These are phyloP conservation scores for Vulpes lagopus DNA, from an alignment of 2,113 vertebrate species.

Conservation along the genomic window DNA sequence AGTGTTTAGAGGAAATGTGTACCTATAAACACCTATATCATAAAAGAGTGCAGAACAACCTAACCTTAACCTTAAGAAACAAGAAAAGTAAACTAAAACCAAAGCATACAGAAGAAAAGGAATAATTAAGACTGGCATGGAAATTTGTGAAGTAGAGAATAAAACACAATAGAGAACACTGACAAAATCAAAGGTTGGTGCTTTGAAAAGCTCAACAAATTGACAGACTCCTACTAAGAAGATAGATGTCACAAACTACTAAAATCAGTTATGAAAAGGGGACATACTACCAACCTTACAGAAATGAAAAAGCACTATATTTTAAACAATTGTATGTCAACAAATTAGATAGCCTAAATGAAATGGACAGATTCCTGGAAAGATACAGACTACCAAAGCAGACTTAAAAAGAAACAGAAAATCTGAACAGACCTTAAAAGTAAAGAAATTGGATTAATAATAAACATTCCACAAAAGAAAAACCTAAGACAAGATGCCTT, in stretches of 20 bases:
- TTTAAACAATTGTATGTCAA: not conserved
- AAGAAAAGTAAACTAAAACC: conserved; percentile 21
- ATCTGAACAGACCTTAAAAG: not conserved
- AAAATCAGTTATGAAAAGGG: not conserved
- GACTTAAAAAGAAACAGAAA: not conserved
- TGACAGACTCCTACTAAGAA: not conserved
- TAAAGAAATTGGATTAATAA: not conserved
- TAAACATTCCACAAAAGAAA: not conserved
- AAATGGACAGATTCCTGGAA: not conserved
- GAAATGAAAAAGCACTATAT: not conserved
- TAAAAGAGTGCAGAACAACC: not conserved
- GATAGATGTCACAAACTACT: not conserved
- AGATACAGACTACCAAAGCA: not conserved
- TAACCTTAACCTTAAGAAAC: not conserved
- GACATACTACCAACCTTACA: not conserved
- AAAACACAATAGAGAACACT: not conserved
- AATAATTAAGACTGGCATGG: not conserved
- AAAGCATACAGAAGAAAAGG: not conserved
- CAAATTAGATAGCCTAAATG: not conserved
- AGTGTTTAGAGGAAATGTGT: not conserved
- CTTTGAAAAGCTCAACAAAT: not conserved
- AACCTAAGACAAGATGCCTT: not conserved
- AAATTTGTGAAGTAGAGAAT: not conserved
- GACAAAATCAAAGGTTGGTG: not conserved
- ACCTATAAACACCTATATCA: not conserved